phyloP scores from a whole-genome alignment of 1,140 invertebrate genomes.

The Drosophila tsacasi region DNA sequence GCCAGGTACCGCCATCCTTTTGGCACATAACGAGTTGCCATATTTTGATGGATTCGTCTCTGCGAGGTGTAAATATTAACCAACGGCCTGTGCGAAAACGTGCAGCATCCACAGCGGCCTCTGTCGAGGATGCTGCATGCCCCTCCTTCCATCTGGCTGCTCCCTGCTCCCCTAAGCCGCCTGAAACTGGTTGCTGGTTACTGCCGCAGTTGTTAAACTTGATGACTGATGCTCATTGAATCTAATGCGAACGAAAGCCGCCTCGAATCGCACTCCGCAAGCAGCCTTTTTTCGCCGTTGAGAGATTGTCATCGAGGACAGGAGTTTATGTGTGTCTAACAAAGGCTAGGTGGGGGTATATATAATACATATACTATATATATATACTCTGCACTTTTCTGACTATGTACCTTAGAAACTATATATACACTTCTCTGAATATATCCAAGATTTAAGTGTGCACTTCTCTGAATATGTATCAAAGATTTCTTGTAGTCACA shows the following conservation, averaged over 20 bases:
- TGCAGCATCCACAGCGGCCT: slow-evolving; percentile 38
- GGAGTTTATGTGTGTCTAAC: not conserved
- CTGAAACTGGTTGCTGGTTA: slow-evolving; percentile 27
- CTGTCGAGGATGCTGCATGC: slow-evolving; percentile 9
- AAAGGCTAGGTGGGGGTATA: not conserved
- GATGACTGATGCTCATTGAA: slow-evolving; percentile 60
- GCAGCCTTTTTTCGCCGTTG: too few relatives aligned
- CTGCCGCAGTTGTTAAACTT: slow-evolving; percentile 47
- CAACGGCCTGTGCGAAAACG: slow-evolving; percentile 76
- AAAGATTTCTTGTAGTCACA: not conserved
- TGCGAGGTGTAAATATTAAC: slow-evolving; percentile 78
- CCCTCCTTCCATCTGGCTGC: not conserved
- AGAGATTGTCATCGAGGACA: slow-evolving; percentile 15
- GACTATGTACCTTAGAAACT: too few relatives aligned
- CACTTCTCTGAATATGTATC: not conserved
- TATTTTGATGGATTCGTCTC: slow-evolving; percentile 79
- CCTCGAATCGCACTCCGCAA: slow-evolving; percentile 26
- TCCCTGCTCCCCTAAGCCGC: not conserved
- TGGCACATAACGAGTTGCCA: slow-evolving; percentile 74
- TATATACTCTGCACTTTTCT: not conserved
- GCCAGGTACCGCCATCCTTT: slow-evolving; percentile 14
- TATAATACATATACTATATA: not conserved
- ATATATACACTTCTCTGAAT: not conserved
- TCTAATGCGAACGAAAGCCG: slow-evolving; percentile 50
- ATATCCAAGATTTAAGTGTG: not conserved